phyloP scores from a whole-genome alignment of 1,140 invertebrate species.

The Pachypeltis micranthus region DNA sequence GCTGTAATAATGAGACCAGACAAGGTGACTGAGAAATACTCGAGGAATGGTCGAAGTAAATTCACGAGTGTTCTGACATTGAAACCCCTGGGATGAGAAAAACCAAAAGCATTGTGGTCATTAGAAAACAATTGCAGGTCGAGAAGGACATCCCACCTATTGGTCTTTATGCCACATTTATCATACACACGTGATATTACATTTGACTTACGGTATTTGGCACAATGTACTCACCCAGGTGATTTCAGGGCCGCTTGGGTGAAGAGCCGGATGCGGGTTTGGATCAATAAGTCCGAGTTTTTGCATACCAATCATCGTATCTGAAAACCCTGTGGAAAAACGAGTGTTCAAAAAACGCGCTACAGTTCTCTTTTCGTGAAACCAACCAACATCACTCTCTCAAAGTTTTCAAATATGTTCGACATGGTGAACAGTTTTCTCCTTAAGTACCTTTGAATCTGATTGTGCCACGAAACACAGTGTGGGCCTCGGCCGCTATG shows the following conservation, averaged over 20 bases:
- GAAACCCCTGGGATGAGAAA: neutral
- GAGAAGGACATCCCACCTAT: neutral
- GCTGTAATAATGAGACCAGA: too few relatives aligned
- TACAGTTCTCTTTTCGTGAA: neutral
- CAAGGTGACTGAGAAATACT: too few relatives aligned
- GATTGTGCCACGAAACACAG: constrained; percentile 82
- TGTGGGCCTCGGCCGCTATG: constrained; percentile 64
- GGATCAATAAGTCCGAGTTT: constrained; percentile 78
- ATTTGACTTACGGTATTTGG: neutral
- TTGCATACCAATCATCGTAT: constrained; percentile 75
- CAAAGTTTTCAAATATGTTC: too few relatives aligned
- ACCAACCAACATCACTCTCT: too few relatives aligned
- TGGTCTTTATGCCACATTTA: too few relatives aligned
- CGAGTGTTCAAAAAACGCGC: neutral
- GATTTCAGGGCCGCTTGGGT: constrained; percentile 88
- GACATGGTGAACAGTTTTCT: too few relatives aligned
- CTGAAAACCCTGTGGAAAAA: constrained; percentile 52
- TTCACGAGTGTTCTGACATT: too few relatives aligned
- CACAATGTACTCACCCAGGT: constrained; percentile 67
- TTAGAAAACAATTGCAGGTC: neutral
- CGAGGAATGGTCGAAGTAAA: too few relatives aligned
- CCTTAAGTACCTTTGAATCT: constrained; percentile 60
- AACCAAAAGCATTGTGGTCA: neutral
- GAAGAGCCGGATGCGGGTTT: constrained; percentile 72
- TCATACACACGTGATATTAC: neutral